Base-by-base conservation (phyloP, 2,888 invertebrate genomes). In the Metallyticus violacea region DNA sequence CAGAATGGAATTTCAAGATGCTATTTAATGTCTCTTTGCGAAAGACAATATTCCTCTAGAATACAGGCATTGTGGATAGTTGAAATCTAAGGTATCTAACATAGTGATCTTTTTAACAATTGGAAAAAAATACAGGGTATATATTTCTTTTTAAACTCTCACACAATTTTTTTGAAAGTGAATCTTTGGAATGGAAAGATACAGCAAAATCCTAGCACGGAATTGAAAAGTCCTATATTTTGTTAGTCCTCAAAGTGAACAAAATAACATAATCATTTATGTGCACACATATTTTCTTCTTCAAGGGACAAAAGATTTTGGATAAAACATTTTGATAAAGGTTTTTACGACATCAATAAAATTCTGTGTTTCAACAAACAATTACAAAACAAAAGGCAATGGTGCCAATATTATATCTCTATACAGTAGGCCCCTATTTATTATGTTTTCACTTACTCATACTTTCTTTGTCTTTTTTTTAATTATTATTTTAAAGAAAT, bases 361-460 rank as follows among this genome's bases (percentile, higher is more conserved):
- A 86, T 88, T 84, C 80, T 86, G 85, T 81, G 82, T 86, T n/a
- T 85, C 86, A 87, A 83, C 83, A 83, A 83, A 87, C 87, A 87
- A 87, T 87, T 87, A 87, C 85, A 87, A 87, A 85, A 87, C 85
- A 87, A 87, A 86, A 87, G 83, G 87, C 79, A 83, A 62, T 87
- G 85, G 87, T 85, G 85, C 87, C 87, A 62, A 84, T 87, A 85
- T 86, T 83, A 86, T 77, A 85, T 87, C 86, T 87, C 87, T 87
- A 87, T 86, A 87, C 87, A 87, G 84, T 87, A 86, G 87, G 87
- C 87, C 87, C 84, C 83, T 86, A 86, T n/a, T 30, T 81, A 9
- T 82, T 77, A 79, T 86, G 40, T 62, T 62, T 62, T 62, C 40
- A 62, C 40, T 77, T 83, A 83, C 27, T 85, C 77, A 26, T 80